Evolutionary conservation across 1,140 invertebrate genomes (phyloP).

Genomic region (Chrysoperla carnea): DNA sequence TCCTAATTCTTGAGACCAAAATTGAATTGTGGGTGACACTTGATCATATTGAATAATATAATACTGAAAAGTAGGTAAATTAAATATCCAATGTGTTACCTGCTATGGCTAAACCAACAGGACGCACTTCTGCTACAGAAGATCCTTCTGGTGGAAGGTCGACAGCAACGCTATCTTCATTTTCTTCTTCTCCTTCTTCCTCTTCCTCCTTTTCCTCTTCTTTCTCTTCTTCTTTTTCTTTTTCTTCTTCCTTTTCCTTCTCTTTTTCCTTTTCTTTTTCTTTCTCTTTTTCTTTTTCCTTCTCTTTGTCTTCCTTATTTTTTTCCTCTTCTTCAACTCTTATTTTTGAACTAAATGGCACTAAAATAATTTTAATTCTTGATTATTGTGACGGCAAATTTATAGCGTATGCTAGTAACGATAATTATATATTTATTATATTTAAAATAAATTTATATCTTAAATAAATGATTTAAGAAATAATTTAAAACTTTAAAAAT

Average conservation of each 20-base stretch:
- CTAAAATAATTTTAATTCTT: too few species aligned
- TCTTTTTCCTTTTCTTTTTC: conserved; percentile 13
- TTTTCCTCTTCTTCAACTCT: conserved; percentile 19
- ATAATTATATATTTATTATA: too few species aligned
- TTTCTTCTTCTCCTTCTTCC: conserved; percentile 28
- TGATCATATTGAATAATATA: too few species aligned
- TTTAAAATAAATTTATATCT: too few species aligned
- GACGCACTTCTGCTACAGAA: conserved; percentile 49
- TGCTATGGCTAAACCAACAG: conserved; percentile 36
- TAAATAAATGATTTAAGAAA: too few species aligned
- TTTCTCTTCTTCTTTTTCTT: conserved; percentile 8
- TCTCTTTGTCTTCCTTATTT: conserved; percentile 20
- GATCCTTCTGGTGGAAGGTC: conserved; percentile 31
- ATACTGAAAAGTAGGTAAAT: conserved; percentile 1
- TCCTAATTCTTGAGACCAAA: too few species aligned
- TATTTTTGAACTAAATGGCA: conserved; percentile 1
- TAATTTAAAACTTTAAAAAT: too few species aligned
- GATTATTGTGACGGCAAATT: too few species aligned
- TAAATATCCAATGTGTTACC: conserved; percentile 10
- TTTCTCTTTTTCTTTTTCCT: conserved; percentile 16
- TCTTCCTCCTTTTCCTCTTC: conserved; percentile 14
- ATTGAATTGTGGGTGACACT: too few species aligned
- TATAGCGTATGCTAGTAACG: too few species aligned
- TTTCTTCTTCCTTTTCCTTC: conserved; percentile 18
- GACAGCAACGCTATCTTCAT: conserved; percentile 25